Evolutionary conservation across 2,113 vertebrate species (phyloP), one percentile per base, ranked within the genome.

Genomic region (Lathamus discolor): DNA sequence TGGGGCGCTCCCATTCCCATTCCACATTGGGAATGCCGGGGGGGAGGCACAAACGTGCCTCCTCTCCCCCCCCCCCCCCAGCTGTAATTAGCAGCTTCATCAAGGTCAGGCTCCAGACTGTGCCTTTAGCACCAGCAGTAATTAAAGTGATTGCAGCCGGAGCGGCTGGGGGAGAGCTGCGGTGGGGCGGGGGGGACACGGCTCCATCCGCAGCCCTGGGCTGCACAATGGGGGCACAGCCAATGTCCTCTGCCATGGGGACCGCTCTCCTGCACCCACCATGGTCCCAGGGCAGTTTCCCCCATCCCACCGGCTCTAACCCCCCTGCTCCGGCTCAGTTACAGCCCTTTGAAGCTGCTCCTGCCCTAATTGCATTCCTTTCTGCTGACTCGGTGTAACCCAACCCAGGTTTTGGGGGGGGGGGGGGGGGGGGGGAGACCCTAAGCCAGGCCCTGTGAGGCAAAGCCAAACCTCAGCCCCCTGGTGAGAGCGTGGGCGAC

Each of bases 71-170:
- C 37, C 13, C 63, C 0, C 72, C 78, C 76, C 81, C 49, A 74
- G 77, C 86, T 84, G 81, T 92, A 95, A 95, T 97, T 93, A 95
- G 62, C 89, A 89, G 77, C 91, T 91, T 81, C 24, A 1, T 82
- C 93, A 91, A 97, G 95, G 96, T 96, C 95, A 78, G 83, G 91
- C 80, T 83, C 46, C 91, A 96, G 88, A 88, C 86, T 73, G 82
- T 85, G 15, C 67, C 83, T 94, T 88, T 75, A 83, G 86, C 64
- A 0, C 2, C 72, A 88, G 86, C 86, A 1, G 92, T 93, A 96
- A 96, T 96, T 96, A 96, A 93, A 11, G 9, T 54, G 91, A 88
- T 76, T 52, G 88, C 52, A 51, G 69, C 0, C 8, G 88, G 66
- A 67, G 85, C 17, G 22, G 35, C 87, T 59, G 85, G 12, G 59